Percentiles rank a stretch among this genome's conserved stretches.
Evolutionary conservation across 2,113 vertebrate species (phyloP).

Genomic region (Tragelaphus buxtoni): DNA sequence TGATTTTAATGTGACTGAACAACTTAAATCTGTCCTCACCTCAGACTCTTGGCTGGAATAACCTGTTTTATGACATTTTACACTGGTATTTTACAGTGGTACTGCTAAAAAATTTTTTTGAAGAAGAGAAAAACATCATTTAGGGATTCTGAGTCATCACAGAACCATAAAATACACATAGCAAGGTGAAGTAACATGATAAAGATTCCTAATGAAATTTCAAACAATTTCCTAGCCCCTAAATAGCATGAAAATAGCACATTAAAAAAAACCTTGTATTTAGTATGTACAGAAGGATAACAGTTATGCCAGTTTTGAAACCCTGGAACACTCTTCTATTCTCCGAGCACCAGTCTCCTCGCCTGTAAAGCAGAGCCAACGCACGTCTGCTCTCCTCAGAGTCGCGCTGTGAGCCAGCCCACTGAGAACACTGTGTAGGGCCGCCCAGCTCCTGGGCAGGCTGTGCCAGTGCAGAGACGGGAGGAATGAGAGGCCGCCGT

Average conservation of each 20-base stretch:
- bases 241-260: not conserved
- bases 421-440: too few relatives aligned
- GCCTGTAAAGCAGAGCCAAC: not conserved
- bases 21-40: constrained; percentile 34
- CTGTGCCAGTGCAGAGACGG: rapidly evolving
- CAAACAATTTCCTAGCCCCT: not conserved
- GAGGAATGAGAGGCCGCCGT: not conserved
- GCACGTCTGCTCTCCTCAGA: not conserved
- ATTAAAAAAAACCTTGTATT: not conserved
- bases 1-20: constrained; percentile 56
- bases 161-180: not conserved
- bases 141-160: not conserved
- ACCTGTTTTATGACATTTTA: constrained; percentile 15
- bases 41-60: constrained; percentile 9
- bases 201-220: constrained; percentile 19
- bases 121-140: not conserved
- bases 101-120: constrained; percentile 58
- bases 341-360: not conserved
- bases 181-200: not conserved
- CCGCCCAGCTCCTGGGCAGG: not conserved
- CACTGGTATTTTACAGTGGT: not conserved
- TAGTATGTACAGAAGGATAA: not conserved
- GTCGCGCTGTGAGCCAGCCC: too few relatives aligned
- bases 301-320: not conserved
- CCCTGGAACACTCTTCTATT: not conserved